phyloP scores from a whole-genome alignment of 2,113 vertebrate species.

The Rhinolophus ferrumequinum region DNA sequence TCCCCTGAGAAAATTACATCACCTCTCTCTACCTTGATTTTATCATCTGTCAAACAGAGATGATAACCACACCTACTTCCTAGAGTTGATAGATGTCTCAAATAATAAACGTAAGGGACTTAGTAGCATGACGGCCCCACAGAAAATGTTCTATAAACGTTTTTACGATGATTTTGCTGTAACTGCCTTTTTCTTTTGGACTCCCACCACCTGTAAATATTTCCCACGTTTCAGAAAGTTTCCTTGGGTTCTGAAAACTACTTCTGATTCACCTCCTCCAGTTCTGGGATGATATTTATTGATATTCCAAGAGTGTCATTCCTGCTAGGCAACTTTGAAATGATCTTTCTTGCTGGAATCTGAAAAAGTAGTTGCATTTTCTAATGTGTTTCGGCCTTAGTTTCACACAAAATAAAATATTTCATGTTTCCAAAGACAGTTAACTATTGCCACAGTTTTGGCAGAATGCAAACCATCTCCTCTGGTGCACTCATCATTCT shows the following conservation, averaged over 20 bases:
- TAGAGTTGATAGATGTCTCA: background rate
- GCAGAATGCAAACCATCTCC: background rate
- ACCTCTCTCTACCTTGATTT: slow-evolving; percentile 4
- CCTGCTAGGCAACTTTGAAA: slow-evolving; percentile 7
- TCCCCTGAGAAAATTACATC: background rate
- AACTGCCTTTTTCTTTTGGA: background rate
- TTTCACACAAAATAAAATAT: slow-evolving; percentile 54
- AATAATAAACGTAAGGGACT: background rate
- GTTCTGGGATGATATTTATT: background rate
- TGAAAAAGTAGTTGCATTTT: slow-evolving; percentile 27
- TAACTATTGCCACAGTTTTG: slow-evolving; percentile 53
- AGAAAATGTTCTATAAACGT: background rate
- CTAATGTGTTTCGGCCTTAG: background rate
- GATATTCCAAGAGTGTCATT: background rate
- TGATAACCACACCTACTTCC: background rate
- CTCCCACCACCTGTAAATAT: background rate
- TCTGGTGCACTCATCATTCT: background rate
- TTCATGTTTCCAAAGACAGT: slow-evolving; percentile 41
- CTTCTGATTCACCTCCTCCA: background rate
- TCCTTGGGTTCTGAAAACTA: background rate
- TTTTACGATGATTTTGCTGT: background rate
- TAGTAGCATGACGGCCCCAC: background rate
- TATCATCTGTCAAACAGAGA: background rate
- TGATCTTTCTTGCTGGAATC: slow-evolving; percentile 29
- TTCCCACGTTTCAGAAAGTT: background rate